Evolutionary conservation across 2,888 invertebrate species (phyloP), one percentile per base, ranked within the genome.

Genomic region (Ennomos erosarius): DNA sequence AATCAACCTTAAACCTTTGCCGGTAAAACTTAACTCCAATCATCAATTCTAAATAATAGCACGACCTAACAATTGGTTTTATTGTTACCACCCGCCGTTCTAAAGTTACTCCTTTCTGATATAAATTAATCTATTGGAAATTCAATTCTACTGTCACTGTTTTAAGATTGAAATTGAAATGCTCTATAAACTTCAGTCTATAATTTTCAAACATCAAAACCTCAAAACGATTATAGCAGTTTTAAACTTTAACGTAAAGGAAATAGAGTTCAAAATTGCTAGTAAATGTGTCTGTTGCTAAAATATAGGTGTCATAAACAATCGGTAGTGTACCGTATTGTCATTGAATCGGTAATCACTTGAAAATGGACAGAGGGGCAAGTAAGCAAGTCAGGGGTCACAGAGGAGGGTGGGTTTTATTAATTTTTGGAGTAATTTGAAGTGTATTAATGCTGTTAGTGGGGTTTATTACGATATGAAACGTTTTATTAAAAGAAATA

Each of bases 81-180:
- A 88, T 89, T 89, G 89, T 89, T 88, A 87, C 90, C 90, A 84
- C 90, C 90, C 90, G 90, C 82, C 82, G 89, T 73, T 81, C 81
- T 81, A 82, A 84, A 86, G 82, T 88, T 84, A 79, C 60, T 60
- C 62, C 65, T 61, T 64, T 57, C 47, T 47, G 26, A 43, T 47
- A 44, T 48, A 39, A 47, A 76, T 52, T 26, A 9, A 12, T 13
- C n/a, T 46, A 52, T 57, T 52, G 64, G 47, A 71, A 67, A 70
- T 59, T 68, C 53, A 62, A 70, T 71, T 73, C 62, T 74, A 74
- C 44, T 42, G 1, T 9, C 38, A 26, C 56, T 36, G 11, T 11
- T 13, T 40, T 73, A 75, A 61, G 70, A 72, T 72, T 61, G 64
- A 64, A 55, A 74, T 70, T 79, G 16, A 9, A 13, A 42, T 38